phyloP scores from a whole-genome alignment of 1,140 invertebrate species.

The Zaprionus camerounensis region DNA sequence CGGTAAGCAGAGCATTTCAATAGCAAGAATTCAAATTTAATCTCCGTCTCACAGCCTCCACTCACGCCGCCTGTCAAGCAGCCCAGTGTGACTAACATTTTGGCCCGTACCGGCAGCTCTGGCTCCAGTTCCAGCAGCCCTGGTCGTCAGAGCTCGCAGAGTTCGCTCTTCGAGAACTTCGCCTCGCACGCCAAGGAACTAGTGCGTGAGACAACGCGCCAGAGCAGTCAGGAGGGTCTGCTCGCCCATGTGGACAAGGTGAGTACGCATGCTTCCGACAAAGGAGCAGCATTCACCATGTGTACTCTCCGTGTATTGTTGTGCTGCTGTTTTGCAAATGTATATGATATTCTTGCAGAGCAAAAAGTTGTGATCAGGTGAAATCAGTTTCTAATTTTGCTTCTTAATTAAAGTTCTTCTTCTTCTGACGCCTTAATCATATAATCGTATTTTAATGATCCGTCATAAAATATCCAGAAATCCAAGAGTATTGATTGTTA shows the following conservation, averaged over 20 bases:
- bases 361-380: background rate
- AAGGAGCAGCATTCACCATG: background rate
- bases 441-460: too few relatives aligned
- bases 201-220: conserved; percentile 92
- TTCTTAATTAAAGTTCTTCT: background rate
- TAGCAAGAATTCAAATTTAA: background rate
- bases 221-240: conserved; percentile 94
- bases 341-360: background rate
- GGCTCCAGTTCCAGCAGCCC: conserved; percentile 85
- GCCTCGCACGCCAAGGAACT: conserved; percentile 94
- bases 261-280: conserved; percentile 14
- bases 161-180: conserved; percentile 93
- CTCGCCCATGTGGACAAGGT: conserved; percentile 96
- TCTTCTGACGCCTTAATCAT: background rate
- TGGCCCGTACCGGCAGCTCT: conserved; percentile 88
- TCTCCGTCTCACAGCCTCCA: conserved; percentile 68
- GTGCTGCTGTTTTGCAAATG: conserved; percentile 56
- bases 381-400: background rate
- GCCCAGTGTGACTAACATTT: conserved; percentile 87
- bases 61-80: conserved; percentile 86
- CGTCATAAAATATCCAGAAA: background rate
- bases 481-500: background rate
- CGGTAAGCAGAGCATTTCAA: conserved; percentile 45
- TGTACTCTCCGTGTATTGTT: conserved; percentile 46
- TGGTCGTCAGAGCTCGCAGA: conserved; percentile 90